A percentile compares a stretch with the other conserved stretches of the same genome.
These are phyloP conservation scores for Ptychodera flava DNA, from an alignment of 35 echinoderm and acorn worm genomes.

Conservation along the genomic window DNA sequence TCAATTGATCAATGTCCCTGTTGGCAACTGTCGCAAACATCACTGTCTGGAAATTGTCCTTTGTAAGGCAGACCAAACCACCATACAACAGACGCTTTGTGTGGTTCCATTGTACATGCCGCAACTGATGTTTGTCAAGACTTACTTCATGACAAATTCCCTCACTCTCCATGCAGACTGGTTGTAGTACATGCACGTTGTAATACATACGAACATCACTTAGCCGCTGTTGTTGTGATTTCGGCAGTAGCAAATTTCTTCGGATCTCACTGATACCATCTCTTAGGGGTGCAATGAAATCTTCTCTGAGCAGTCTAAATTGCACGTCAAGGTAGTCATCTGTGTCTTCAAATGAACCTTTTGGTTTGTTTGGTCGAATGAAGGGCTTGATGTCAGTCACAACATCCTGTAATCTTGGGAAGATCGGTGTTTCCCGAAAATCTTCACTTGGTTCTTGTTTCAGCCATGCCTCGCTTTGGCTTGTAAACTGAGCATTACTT, in stretches of 20 bases:
- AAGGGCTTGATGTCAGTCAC: conserved; percentile 19
- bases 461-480: not conserved
- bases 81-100: conserved; percentile 77
- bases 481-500: not conserved
- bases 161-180: not conserved
- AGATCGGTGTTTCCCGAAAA: conserved; percentile 47
- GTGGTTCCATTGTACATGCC: conserved; percentile 38
- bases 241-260: not conserved
- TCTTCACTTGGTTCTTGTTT: not conserved
- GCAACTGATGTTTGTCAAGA: not conserved
- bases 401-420: conserved; percentile 33
- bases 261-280: conserved; percentile 39
- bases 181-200: conserved; percentile 7
- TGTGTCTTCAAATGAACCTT: conserved; percentile 27
- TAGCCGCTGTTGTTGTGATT: not conserved
- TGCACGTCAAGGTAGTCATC: conserved; percentile 70
- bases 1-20: conserved; percentile 32
- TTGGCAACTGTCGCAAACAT: conserved; percentile 75
- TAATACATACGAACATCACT: conserved; percentile 57
- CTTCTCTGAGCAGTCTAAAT: conserved; percentile 53
- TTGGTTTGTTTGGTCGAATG: conserved; percentile 39
- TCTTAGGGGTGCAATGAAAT: conserved; percentile 50
- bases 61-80: conserved; percentile 65
- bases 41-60: conserved; percentile 59
- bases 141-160: not conserved